Conservation (phyloP, 2,797 vertebrate genomes). For the Jordanella pulchra region DNA sequence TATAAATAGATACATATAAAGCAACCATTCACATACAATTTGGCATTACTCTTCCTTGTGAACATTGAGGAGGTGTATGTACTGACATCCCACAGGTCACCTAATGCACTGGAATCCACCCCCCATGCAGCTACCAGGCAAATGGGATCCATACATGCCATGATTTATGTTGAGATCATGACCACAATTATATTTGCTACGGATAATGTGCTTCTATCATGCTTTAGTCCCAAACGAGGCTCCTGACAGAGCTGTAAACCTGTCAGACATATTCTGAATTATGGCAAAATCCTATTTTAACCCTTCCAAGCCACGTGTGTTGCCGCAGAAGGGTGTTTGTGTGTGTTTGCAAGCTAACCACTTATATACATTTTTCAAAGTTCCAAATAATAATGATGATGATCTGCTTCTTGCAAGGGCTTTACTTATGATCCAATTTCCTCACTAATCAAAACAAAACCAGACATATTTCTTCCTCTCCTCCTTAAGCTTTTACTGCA, state of each 20-base stretch:
- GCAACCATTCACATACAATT: constrained; percentile 12
- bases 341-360: constrained; percentile 48
- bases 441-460: constrained; percentile 46
- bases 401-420: constrained; percentile 75
- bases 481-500: constrained; percentile 10
- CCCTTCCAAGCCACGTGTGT: constrained; percentile 43
- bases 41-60: constrained; percentile 10
- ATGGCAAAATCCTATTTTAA: constrained; percentile 62
- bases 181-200: constrained; percentile 80
- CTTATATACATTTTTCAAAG: constrained; percentile 74
- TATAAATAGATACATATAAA: constrained; percentile 7
- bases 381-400: constrained; percentile 78
- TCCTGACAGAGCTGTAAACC: constrained; percentile 71
- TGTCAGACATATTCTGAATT: constrained; percentile 69
- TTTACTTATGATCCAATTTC: constrained; percentile 81
- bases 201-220: constrained; percentile 63
- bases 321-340: constrained; percentile 32
- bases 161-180: constrained; percentile 73
- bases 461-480: constrained; percentile 17
- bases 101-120: constrained; percentile 17
- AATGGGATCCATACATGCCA: constrained; percentile 37
- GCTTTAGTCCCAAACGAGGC: constrained; percentile 72
- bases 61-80: neutral
- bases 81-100: constrained; percentile 41
- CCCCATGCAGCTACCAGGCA: constrained; percentile 21